Base-by-base conservation (phyloP, 2,113 vertebrate species). In the Rattus rattus region DNA sequence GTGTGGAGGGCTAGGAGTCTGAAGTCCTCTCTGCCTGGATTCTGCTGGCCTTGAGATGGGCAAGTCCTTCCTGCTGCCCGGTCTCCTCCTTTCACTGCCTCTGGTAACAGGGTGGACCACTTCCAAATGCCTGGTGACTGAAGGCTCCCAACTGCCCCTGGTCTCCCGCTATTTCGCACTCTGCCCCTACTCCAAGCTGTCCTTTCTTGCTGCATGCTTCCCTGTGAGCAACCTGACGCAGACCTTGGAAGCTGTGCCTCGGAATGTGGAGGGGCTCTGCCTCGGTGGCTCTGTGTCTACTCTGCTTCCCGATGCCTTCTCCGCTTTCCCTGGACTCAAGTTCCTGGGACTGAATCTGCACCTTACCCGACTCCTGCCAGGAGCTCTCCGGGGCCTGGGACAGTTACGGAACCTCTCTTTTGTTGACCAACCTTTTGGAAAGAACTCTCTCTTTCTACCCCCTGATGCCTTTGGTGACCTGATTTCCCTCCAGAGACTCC, bases 371-470 rank as follows among this genome's bases (percentile, higher is more conserved):
- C 22, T 96, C 30, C 91, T 89, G 5, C 81, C 89, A 47, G 61
- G 89, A 91, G 94, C 72, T 91, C 7, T 95, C 5, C 0, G 1
- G 69, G 67, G 86, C 9, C n/a, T 75, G n/a, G 54, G 76, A 9
- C 52, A 95, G 65, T 90, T 95, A 13, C 49, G 1, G 77, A 1
- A 4, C 3, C 76, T 92, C 28, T 67, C 43, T 49, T 94, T 96
- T 86, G 5, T 2, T 0, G 1, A 4, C 11, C 0, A 0, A 4
- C 13, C 1, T 2, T 0, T 0, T 26, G 12, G 5, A 9, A 9
- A 47, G 14, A 4, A 39, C 1, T 0, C 43, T 43, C 28, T 94
- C 11, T 87, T 95, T 33, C 49, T 94, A 43, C 49, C 49, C 13
- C 39, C 90, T 1, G 39, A 93, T 75, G 84, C 47, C 83, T 94